Evolutionary conservation across 2,113 vertebrate species (phyloP).

Genomic region (Poeciliopsis turrubarensis): DNA sequence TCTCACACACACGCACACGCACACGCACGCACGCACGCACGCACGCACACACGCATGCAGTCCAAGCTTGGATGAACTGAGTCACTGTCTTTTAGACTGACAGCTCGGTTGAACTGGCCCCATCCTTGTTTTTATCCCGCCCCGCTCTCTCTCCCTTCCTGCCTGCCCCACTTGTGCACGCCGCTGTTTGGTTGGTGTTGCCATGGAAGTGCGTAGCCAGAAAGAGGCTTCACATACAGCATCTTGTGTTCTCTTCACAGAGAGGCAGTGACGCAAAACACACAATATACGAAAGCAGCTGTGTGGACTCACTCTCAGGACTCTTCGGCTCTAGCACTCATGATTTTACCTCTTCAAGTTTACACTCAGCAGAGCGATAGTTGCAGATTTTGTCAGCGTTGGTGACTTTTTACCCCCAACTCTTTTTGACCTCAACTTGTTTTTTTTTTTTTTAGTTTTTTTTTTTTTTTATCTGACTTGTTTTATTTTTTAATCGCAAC

Average conservation of each 20-base stretch:
- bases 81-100: constrained; percentile 44
- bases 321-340: constrained; percentile 58
- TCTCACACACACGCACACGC: too few species aligned
- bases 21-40: too few species aligned
- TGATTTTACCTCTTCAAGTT: constrained; percentile 31
- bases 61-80: constrained; percentile 37
- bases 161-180: constrained; percentile 64
- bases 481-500: constrained; percentile 49
- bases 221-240: constrained; percentile 86
- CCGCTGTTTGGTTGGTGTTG: constrained; percentile 79
- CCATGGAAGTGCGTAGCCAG: constrained; percentile 77
- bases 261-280: constrained; percentile 77
- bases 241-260: constrained; percentile 96
- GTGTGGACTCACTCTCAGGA: constrained; percentile 74
- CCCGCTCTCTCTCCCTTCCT: constrained; percentile 46
- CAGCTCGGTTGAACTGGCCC: constrained; percentile 37
- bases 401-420: constrained; percentile 16
- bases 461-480: constrained; percentile 1
- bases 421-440: not conserved
- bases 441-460: not conserved
- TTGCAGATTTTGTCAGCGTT: not conserved
- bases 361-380: constrained; percentile 34
- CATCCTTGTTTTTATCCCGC: constrained; percentile 25
- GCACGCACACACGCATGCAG: not conserved
- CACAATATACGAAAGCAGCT: constrained; percentile 54